These are phyloP conservation scores for Brenthis hecate DNA, from an alignment of 2,888 invertebrate genomes.

Conservation along the genomic window DNA sequence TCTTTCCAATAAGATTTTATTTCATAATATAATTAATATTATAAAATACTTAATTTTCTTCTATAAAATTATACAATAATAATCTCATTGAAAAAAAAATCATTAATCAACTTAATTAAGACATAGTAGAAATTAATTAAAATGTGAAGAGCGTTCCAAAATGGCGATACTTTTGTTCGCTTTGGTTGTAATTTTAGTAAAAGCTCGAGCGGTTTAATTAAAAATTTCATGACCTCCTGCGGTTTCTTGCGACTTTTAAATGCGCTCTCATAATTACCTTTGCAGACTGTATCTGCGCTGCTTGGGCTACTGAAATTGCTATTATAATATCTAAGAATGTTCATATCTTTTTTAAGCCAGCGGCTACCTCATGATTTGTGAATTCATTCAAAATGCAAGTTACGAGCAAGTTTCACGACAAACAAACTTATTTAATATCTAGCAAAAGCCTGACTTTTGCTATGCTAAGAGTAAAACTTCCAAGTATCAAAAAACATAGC, in stretches of 20 bases:
- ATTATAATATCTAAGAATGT: not conserved
- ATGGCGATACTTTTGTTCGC: constrained; percentile 24
- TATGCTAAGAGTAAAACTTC: no score
- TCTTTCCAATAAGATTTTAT: no score
- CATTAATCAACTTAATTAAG: constrained; percentile 20
- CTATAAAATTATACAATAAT: not conserved
- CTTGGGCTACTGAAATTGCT: not conserved
- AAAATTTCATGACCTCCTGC: constrained; percentile 26
- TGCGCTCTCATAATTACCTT: constrained; percentile 16
- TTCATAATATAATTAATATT: no score
- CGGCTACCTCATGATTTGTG: no score
- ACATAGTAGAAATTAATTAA: constrained; percentile 20
- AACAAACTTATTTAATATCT: no score
- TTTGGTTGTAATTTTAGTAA: constrained; percentile 30
- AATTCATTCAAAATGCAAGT: no score
- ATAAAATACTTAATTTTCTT: no score
- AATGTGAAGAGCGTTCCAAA: constrained; percentile 18
- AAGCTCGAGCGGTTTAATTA: constrained; percentile 31
- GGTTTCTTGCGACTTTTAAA: constrained; percentile 30
- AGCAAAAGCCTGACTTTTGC: no score
- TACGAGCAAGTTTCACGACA: no score
- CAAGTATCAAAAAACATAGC: no score
- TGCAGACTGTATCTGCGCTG: constrained; percentile 4
- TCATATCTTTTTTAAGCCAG: not conserved
- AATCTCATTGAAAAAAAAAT: not conserved